A percentile compares a stretch with the other conserved stretches of the same genome.
phyloP scores from a whole-genome alignment of 2,888 invertebrate genomes.

The Melangyna quadrimaculata region DNA sequence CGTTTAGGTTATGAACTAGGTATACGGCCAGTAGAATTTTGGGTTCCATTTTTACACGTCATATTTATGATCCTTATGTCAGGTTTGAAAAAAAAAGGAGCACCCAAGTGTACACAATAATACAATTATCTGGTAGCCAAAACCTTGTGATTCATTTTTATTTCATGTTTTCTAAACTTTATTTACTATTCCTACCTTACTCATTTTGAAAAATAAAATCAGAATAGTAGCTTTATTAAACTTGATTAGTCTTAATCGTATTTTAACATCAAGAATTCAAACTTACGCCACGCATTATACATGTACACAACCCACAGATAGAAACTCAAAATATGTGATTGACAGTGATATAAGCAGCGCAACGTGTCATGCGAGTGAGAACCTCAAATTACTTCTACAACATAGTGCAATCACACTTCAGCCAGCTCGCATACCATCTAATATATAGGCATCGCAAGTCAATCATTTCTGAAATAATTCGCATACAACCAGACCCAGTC shows the following conservation, averaged over 20 bases:
- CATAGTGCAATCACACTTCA: conserved; percentile 30
- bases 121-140: too few relatives aligned
- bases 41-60: too few relatives aligned
- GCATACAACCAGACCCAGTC: neutral
- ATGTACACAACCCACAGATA: neutral
- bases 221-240: neutral
- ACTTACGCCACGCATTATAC: neutral
- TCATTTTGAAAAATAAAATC: too few relatives aligned
- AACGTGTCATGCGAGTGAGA: conserved; percentile 3
- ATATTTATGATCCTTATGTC: too few relatives aligned
- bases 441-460: conserved; percentile 10
- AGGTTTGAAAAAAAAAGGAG: too few relatives aligned
- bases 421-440: conserved; percentile 14
- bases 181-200: too few relatives aligned
- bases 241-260: neutral
- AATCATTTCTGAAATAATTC: conserved; percentile 30
- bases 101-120: too few relatives aligned
- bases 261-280: neutral
- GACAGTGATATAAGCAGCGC: neutral
- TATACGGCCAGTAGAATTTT: too few relatives aligned
- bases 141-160: too few relatives aligned
- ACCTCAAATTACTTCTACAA: conserved; percentile 28
- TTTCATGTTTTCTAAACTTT: too few relatives aligned
- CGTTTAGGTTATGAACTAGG: too few relatives aligned
- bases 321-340: conserved; percentile 15